Percentiles rank a stretch among this genome's conserved stretches.
These are phyloP conservation scores for Origma solitaria DNA, from an alignment of 2,113 vertebrate species.

Conservation along the genomic window DNA sequence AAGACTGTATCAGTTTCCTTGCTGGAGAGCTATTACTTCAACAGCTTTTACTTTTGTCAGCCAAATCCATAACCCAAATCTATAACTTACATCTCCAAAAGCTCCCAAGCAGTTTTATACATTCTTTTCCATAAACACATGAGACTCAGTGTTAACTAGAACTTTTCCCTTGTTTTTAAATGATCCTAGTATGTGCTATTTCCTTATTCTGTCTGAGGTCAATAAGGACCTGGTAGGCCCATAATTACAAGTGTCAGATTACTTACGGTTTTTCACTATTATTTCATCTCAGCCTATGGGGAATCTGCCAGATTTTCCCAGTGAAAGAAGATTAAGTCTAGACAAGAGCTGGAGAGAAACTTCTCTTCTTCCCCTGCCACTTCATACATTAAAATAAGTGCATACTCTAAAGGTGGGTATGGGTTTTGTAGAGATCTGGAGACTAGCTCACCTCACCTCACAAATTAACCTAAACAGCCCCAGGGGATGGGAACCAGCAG, in stretches of 20 bases:
- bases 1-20: not conserved
- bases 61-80: not conserved
- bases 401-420: not conserved
- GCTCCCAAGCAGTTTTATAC: not conserved
- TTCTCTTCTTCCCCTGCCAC: not conserved
- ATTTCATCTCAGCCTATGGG: not conserved
- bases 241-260: slow-evolving; percentile 25
- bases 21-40: not conserved
- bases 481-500: not conserved
- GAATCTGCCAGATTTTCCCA: slow-evolving; percentile 8
- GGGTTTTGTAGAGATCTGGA: not conserved
- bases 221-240: not conserved
- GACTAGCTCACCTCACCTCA: not conserved
- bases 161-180: not conserved
- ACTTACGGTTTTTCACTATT: not conserved
- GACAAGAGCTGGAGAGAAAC: not conserved
- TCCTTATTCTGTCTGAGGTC: not conserved
- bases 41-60: not conserved
- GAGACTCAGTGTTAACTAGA: not conserved
- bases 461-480: not conserved
- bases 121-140: not conserved
- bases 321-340: not conserved
- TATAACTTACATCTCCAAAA: not conserved
- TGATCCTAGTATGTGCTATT: not conserved
- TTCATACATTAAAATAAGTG: not conserved